Base-by-base conservation (phyloP, 2,888 invertebrate genomes). In the Ecdyonurus torrentis region DNA sequence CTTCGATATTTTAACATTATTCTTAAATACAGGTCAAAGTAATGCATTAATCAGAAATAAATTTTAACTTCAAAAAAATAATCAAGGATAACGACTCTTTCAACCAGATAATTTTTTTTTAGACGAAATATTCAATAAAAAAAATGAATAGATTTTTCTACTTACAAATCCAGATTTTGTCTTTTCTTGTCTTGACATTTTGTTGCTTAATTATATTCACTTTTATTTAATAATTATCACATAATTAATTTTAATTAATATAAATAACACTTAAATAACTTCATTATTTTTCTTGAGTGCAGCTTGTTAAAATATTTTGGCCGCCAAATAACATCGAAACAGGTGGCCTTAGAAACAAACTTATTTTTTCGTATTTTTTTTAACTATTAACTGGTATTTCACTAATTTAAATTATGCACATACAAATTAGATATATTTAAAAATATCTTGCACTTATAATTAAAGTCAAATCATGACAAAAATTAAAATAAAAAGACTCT, bases 91-190 rank as follows among this genome's bases (percentile, higher is more conserved):
- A 15, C 37, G 15, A 37, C 37, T 37, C 15, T 37, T 37, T 10
- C 5, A 37, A 37, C 5, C 37, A 37, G 37, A 37, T 5, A n/a
- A n/a, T n/a, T n/a, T n/a, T n/a, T n/a, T n/a, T n/a, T n/a, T n/a
- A n/a, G n/a, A n/a, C n/a, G n/a, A n/a, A n/a, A n/a, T n/a, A n/a
- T n/a, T n/a, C n/a, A n/a, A n/a, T n/a, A n/a, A n/a, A n/a, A n/a
- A n/a, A 53, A 15, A 5, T 53, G 55, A 53, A 20, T 53, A 53
- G 22, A 5, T 2, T 20, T 20, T 53, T 5, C 3, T 20, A 59
- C 59, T 59, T 15, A 59, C 59, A 20, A 59, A 59, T 59, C 24
- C 24, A 24, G 59, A 59, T 22, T 59, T 59, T 3, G 22, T 59
- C 22, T 59, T 59, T 20, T 59, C 59, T 22, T 59, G 59, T 24